Base-by-base conservation (phyloP, 2,113 vertebrate genomes). In the Ascaphus truei region DNA sequence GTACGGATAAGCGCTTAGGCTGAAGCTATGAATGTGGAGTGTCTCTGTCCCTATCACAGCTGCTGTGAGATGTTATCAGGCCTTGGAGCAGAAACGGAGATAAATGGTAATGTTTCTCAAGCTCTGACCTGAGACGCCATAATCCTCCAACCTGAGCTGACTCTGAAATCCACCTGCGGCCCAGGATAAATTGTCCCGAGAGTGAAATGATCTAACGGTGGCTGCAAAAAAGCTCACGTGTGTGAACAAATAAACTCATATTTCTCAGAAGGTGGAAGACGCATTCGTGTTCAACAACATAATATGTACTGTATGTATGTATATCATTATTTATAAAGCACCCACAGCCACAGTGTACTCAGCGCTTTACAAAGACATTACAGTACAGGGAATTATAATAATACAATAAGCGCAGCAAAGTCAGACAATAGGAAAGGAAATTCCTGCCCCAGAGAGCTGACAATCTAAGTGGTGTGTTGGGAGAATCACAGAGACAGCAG, bases 51-150 rank as follows among this genome's bases (percentile, higher is more conserved):
- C 37, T 34, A 12, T 58, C 12, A 36, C 55, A 59, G 66, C 66
- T 59, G 55, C 18, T 58, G 55, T 4, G 43, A 59, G 55, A 60
- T 68, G 43, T 29, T 58, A 68, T 68, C 65, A 57, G n/a, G 7
- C 20, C 13, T 22, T 27, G n/a, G 57, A 39, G 27, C 7, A 22
- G 2, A 48, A 26, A 13, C n/a, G 10, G 4, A 10, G 22, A 68
- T 68, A 22, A 45, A 58, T 68, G 23, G 48, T 48, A 47, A 59
- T 57, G 39, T 53, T 53, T 22, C 4, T 39, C n/a, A 11, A 16
- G 25, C 4, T 20, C 37, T 27, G 36, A 66, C 63, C 63, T 67
- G 51, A 67, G 33, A 36, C 23, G 65, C 20, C 43, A 25, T 27
- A 31, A 13, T 8, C 37, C 57, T 36, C 7, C 16, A 26, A 5